phyloP scores from a whole-genome alignment of 2,113 vertebrate species.

The Anguilla rostrata region DNA sequence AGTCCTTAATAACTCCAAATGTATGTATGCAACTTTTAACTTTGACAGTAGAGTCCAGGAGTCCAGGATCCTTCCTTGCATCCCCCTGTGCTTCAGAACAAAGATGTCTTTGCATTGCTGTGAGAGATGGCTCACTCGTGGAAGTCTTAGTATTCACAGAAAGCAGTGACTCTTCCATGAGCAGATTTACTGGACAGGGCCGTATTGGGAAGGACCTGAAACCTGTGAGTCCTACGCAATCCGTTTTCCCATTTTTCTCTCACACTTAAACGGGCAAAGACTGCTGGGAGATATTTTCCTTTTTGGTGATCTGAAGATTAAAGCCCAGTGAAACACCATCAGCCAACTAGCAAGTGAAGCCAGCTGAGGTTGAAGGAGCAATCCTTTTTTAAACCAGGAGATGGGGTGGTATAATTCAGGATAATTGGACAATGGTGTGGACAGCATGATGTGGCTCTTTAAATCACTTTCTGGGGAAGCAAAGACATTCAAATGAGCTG shows the following conservation, averaged over 20 bases:
- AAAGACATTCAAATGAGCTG: constrained; percentile 3
- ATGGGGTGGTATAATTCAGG: background rate
- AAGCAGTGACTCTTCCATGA: background rate
- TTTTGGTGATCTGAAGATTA: background rate
- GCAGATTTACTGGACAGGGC: background rate
- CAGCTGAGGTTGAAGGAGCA: background rate
- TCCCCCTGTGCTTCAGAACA: background rate
- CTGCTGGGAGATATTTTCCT: background rate
- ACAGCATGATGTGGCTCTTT: background rate
- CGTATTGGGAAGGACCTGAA: too few species aligned
- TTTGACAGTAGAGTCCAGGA: background rate
- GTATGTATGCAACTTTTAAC: background rate
- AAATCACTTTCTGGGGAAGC: constrained; percentile 14
- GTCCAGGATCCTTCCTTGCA: background rate
- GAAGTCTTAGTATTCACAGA: background rate
- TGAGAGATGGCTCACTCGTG: background rate
- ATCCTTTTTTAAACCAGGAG: background rate
- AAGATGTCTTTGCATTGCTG: background rate
- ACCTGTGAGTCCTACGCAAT: background rate
- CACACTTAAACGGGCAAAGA: background rate
- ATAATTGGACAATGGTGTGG: background rate
- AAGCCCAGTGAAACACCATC: background rate
- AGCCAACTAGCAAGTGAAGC: background rate
- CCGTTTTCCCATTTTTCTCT: background rate
- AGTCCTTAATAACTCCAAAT: background rate